Evolutionary conservation across 2,888 invertebrate genomes (phyloP).

Genomic region (Mimachlamys varia): DNA sequence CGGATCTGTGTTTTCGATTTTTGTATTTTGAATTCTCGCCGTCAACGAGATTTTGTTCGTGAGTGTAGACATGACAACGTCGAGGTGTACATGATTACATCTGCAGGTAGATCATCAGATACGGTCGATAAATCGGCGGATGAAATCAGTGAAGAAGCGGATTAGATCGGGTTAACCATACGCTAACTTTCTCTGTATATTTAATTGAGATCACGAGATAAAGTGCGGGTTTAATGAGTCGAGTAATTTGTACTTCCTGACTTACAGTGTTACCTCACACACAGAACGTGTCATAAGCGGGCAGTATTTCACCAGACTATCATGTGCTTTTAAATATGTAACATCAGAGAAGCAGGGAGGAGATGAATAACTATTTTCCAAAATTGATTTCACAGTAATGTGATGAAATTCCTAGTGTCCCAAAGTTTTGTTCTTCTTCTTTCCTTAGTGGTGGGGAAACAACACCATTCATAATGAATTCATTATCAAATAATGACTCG

Average conservation of each 20-base stretch:
- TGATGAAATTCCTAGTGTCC: too few species aligned
- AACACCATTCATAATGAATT: too few species aligned
- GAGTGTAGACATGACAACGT: neutral
- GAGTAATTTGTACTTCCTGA: neutral
- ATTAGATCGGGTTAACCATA: conserved; percentile 6
- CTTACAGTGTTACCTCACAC: conserved; percentile 4
- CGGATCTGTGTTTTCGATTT: neutral
- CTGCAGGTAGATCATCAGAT: conserved; percentile 27
- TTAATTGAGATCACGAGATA: conserved; percentile 14
- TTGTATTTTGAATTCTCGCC: conserved; percentile 3
- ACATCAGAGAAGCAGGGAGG: too few species aligned
- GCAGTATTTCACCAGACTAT: neutral
- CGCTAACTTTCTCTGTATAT: conserved; percentile 14
- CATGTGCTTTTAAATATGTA: neutral
- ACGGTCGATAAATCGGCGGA: neutral
- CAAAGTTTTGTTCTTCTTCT: too few species aligned
- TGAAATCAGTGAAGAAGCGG: neutral
- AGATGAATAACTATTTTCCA: too few species aligned
- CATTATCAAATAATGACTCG: neutral
- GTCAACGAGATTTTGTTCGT: neutral
- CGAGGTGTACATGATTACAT: neutral
- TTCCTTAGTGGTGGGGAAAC: too few species aligned
- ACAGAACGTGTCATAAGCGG: neutral
- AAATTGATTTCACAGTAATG: too few species aligned
- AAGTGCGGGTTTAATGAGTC: conserved; percentile 11